These are phyloP conservation scores for Trachurus trachurus DNA, from an alignment of 2,797 vertebrate species.

Conservation along the genomic window DNA sequence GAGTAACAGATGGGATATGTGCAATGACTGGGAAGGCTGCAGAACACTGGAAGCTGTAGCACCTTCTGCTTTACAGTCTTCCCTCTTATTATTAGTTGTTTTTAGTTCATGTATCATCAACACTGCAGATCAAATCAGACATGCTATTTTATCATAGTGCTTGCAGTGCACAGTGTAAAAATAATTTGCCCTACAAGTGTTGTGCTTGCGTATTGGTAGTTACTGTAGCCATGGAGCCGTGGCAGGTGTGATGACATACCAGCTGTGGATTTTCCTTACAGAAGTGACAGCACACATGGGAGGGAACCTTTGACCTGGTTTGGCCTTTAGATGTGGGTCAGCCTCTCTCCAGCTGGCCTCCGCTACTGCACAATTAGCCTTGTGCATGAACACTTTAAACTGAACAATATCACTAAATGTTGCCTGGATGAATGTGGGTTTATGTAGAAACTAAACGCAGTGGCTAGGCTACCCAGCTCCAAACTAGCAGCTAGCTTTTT, in stretches of 20 bases:
- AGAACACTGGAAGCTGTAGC: too few species aligned
- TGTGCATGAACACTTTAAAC: background rate
- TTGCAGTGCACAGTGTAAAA: background rate
- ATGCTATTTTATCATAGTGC: background rate
- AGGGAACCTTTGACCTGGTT: conserved; percentile 38
- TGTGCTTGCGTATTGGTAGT: background rate
- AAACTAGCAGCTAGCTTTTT: background rate
- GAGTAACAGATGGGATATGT: too few species aligned
- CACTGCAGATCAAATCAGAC: background rate
- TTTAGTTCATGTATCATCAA: background rate
- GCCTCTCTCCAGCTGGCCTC: conserved; percentile 31
- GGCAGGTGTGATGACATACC: conserved; percentile 45
- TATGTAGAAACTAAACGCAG: background rate
- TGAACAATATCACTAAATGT: background rate
- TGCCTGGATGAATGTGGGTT: background rate
- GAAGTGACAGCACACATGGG: conserved; percentile 42
- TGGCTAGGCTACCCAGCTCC: background rate
- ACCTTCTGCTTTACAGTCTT: background rate
- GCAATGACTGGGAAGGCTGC: too few species aligned
- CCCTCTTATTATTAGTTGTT: background rate
- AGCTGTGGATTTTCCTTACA: conserved; percentile 58
- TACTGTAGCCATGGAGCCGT: conserved; percentile 8
- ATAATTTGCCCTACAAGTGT: background rate
- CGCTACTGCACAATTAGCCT: background rate
- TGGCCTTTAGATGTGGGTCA: conserved; percentile 54